A percentile compares a stretch with the other conserved stretches of the same genome.
These are phyloP conservation scores for Drosophila bipectinata DNA, from an alignment of 1,140 invertebrate species.

Conservation along the genomic window DNA sequence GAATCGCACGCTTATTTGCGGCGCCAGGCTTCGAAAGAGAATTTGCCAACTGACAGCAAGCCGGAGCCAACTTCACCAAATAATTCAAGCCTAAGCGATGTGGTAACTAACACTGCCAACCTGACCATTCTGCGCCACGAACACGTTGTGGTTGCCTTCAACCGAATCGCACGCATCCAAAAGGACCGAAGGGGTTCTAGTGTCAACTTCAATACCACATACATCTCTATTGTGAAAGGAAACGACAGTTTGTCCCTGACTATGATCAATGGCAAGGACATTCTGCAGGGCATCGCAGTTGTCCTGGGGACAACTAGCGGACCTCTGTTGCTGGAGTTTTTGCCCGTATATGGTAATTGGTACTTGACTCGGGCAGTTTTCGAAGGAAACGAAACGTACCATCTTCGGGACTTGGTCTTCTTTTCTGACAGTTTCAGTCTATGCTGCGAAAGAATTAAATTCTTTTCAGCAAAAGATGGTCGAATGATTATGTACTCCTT, in stretches of 20 bases:
- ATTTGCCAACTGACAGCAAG: background rate
- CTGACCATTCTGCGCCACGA: slow-evolving; percentile 21
- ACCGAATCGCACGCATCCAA: background rate
- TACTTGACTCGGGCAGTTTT: background rate
- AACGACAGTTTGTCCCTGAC: background rate
- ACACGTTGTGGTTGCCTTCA: background rate
- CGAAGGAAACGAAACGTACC: background rate
- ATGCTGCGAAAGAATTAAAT: slow-evolving; percentile 31
- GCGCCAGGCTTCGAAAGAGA: slow-evolving; percentile 4
- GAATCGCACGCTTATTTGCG: background rate
- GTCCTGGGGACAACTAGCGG: background rate
- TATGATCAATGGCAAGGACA: background rate
- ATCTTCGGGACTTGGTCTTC: slow-evolving; percentile 6
- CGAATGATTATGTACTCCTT: background rate
- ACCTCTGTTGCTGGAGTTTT: background rate
- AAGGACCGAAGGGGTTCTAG: background rate
- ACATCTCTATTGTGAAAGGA: background rate
- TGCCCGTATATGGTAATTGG: slow-evolving; percentile 36
- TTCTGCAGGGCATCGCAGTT: slow-evolving; percentile 9
- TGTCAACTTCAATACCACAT: slow-evolving; percentile 2
- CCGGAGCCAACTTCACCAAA: background rate
- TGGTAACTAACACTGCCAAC: background rate
- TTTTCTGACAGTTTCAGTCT: slow-evolving; percentile 29
- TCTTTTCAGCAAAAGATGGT: slow-evolving; percentile 3
- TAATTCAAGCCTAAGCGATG: no score